Evolutionary conservation across 2,797 vertebrate species (phyloP).

Genomic region (Stomatorhinus walkeri): DNA sequence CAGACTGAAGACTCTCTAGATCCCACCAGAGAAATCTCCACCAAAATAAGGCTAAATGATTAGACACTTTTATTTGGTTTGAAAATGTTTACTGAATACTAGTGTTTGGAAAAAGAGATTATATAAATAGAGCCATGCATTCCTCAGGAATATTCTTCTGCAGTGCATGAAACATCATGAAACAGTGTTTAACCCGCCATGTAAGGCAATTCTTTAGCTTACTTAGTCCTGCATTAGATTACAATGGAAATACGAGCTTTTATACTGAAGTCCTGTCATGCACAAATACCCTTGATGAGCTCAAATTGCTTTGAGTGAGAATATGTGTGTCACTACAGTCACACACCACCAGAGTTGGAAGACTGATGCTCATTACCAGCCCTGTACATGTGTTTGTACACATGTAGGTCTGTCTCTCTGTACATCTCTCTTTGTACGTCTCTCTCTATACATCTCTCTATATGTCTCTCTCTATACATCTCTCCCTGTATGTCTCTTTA

Average conservation of each 20-base stretch:
- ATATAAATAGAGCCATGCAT: background rate
- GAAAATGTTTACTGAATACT: background rate
- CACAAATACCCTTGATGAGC: background rate
- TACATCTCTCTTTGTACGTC: background rate
- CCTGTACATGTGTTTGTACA: background rate
- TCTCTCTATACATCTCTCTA: background rate
- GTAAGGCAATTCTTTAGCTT: background rate
- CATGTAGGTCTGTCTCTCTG: background rate
- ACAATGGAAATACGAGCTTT: background rate
- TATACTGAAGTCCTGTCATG: background rate
- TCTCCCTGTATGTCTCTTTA: background rate
- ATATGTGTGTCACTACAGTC: background rate
- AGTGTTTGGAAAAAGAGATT: background rate
- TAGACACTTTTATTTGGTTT: background rate
- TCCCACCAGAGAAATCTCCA: background rate
- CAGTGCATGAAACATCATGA: background rate
- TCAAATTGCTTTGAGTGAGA: background rate
- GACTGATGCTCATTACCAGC: background rate
- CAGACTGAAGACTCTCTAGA: background rate
- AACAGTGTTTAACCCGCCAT: background rate
- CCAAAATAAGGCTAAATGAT: background rate
- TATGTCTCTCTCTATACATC: background rate
- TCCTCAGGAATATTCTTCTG: background rate
- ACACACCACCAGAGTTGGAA: background rate
- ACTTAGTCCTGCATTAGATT: background rate